Base-by-base conservation (phyloP, 2,888 invertebrate genomes). In the Pomacea canaliculata region DNA sequence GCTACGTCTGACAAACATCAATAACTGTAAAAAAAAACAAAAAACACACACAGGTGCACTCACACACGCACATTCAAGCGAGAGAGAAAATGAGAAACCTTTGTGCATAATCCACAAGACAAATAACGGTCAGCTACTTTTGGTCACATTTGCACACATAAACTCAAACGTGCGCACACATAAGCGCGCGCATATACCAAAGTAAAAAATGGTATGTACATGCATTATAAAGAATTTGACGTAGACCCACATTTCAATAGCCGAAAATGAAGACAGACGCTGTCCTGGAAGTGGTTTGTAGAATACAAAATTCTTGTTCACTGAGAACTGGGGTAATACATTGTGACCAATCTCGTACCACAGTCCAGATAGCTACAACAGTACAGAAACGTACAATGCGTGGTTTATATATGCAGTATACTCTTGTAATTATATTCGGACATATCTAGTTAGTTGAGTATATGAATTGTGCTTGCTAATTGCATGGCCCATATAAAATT, bases 271-370 rank as follows among this genome's bases (percentile, higher is more conserved):
- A 2, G 8, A 10, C 48, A 67, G 27, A 16, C 18, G 27, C 3
- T 18, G 46, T 46, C 16, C 67, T 7, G 51, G 51, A 56, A 56
- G 51, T 7, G 51, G 51, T 56, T 8, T 7, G 51, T 56, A 56
- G 12, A 56, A 16, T 13, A 7, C 51, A 1, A 56, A 56, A 2
- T 4, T 2, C 16, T 56, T 16, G 12, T 56, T 56, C 4, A 56
- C 4, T 13, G n/a, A 51, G 60, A n/a, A 71, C 10, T 49, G 71
- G 9, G 19, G 10, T 9, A 72, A 76, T 9, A 66, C 65, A 1
- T 75, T 79, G 49, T 79, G 79, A 1, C 76, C 76, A 9, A 81
- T 63, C 63, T 82, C 83, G 37, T 79, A 82, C 83, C 83, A 83
- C 67, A 79, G 77, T 3, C 83, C 83, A 60, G 80, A 78, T 27